Base-by-base conservation (phyloP, 2,797 vertebrate genomes). In the Lepilemur septentrionalis region DNA sequence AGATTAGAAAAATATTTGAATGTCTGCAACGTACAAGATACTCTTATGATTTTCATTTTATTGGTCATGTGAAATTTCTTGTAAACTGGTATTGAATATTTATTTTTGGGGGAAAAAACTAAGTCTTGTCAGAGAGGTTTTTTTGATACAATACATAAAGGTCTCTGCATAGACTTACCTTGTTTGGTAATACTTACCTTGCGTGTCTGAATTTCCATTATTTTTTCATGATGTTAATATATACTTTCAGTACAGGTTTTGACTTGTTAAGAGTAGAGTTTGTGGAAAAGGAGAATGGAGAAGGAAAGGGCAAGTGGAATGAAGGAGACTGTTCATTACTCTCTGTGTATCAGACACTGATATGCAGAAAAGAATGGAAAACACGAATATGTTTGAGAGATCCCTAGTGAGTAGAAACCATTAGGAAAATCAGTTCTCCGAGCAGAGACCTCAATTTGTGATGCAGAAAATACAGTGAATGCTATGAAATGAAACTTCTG, bases 401-500 rank as follows among this genome's bases (percentile, higher is more conserved):
- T 89, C 93, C 96, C 89, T 67, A 93, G 48, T 89, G 96, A 98
- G 88, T 72, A 59, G 28, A 92, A 63, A 94, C 57, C 91, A 79
- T 93, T 83, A 43, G 91, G 95, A 94, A 90, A 97, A 91, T 90
- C 85, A 93, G 91, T 97, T 95, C 88, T 81, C 70, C 96, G 93
- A 97, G 85, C 69, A 85, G 41, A 83, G 88, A 48, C 78, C 89
- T 80, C 41, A 35, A 0, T 96, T 70, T 46, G 25, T 41, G 65
- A 92, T 97, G 70, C 75, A 97, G 79, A 98, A 98, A 93, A 97
- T 72, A 86, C 9, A 96, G 89, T 83, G 98, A 93, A 84, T 98
- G 95, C 89, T 97, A 98, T 96, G 95, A 96, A 96, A 93, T 97
- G 87, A 97, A 97, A 96, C 96, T 94, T 92, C 90, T 97, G 89